Percentiles rank a stretch among this genome's conserved stretches.
These are phyloP conservation scores for Slavum lentiscoides DNA, from an alignment of 2,888 invertebrate genomes.

Conservation along the genomic window DNA sequence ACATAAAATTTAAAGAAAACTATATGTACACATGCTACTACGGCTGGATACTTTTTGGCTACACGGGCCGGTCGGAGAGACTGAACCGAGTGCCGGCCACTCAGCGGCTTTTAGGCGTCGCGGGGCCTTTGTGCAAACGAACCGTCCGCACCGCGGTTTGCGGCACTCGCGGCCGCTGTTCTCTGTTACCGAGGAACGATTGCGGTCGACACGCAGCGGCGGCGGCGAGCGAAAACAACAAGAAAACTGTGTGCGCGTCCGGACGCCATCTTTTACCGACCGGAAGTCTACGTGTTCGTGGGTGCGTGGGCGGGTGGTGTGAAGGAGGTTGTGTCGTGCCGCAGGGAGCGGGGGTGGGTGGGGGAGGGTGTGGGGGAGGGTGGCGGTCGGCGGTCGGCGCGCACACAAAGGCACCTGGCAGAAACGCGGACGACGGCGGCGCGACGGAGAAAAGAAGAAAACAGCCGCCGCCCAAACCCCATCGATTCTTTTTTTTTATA, in stretches of 20 bases:
- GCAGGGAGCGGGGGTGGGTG: not conserved
- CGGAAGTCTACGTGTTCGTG: conserved; percentile 22
- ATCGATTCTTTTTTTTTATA: conserved; percentile 48
- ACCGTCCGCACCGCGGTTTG: too few relatives aligned
- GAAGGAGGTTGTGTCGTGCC: not conserved
- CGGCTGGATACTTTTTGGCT: too few relatives aligned
- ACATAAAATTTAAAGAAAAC: too few relatives aligned
- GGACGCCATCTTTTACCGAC: conserved; percentile 50
- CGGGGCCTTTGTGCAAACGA: too few relatives aligned
- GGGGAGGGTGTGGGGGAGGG: not conserved
- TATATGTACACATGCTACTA: too few relatives aligned
- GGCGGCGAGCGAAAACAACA: too few relatives aligned
- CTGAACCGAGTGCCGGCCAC: too few relatives aligned
- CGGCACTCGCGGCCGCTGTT: too few relatives aligned
- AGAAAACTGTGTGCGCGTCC: conserved; percentile 8
- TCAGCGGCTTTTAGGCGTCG: too few relatives aligned
- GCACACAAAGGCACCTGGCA: conserved; percentile 38
- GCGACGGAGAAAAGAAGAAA: conserved; percentile 27
- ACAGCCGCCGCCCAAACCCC: conserved; percentile 25
- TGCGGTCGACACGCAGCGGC: too few relatives aligned
- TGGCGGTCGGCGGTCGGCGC: not conserved
- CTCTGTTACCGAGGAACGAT: too few relatives aligned
- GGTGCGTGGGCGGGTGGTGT: not conserved
- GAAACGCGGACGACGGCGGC: conserved; percentile 24
- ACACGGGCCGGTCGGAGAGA: too few relatives aligned